Base-by-base conservation (phyloP, 2,888 invertebrate species). In the Coronaproctus castanopsis region DNA sequence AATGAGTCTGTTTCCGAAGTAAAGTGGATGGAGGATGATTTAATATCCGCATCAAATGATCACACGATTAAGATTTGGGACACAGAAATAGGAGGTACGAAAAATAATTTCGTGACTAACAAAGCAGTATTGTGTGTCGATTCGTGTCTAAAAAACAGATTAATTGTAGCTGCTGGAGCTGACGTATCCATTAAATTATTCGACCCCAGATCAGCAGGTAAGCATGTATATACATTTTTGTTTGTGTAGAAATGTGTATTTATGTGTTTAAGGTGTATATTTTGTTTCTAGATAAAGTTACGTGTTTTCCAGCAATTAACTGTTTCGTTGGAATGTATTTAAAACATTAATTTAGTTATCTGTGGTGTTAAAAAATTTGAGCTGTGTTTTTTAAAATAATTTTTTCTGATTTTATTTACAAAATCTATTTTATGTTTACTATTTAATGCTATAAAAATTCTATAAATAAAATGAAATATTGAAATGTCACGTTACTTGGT, bases 41-140 rank as follows among this genome's bases (percentile, higher is more conserved):
- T 86, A 63, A 74, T 95, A 1, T 90, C 93, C 0, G 80, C 85
- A 57, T 90, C 95, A 1, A 93, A 92, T 92, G 97, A 98, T 75
- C 95, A 97, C 70, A 87, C 93, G 1, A 75, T 98, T 19, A 85
- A 88, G 71, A 71, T 93, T 8, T 98, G 97, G 97, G 96, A 98
- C 72, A 78, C 87, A 53, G 86, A 88, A 68, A 73, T 87, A 55
- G 87, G 86, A 55, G 85, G 83, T 49, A 80, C 91, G 53, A 88
- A 86, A 70, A 80, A 82, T 52, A 87, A 90, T 72, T 77, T 91
- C 66, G 73, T 74, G 71, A 89, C 90, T 19, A 87, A 89, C 68
- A 95, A 95, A 73, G 87, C 92, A 10, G 90, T 90, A 71, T 85
- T 96, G 65, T 84, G 85, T 69, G 76, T 87, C 2, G 83, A 87